Percentiles rank a stretch among this genome's conserved stretches.
Evolutionary conservation across 2,888 invertebrate genomes (phyloP).

Genomic region (Meandrusa payeni): DNA sequence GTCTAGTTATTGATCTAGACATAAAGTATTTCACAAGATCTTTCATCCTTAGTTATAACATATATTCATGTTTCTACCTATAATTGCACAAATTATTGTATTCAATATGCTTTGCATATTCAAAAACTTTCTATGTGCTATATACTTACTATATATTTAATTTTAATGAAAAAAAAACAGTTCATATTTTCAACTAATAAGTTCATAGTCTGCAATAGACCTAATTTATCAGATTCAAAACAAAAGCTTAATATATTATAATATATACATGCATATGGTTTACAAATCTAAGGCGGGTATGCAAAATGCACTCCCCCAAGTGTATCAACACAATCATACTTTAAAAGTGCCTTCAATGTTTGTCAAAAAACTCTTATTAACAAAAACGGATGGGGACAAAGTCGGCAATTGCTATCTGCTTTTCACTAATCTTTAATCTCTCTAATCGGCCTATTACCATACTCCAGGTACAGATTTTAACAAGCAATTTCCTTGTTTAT

Average conservation of each 20-base stretch:
- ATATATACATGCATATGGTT: constrained; percentile 7
- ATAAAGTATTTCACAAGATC: no score
- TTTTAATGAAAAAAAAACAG: constrained; percentile 1
- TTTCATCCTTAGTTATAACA: no score
- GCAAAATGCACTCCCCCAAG: constrained; percentile 13
- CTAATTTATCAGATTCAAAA: background rate
- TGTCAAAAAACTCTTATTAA: no score
- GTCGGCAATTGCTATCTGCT: no score
- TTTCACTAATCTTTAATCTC: no score
- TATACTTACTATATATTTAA: constrained; percentile 13
- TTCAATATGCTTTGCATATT: constrained; percentile 32
- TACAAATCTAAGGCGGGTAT: constrained; percentile 9
- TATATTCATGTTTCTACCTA: constrained; percentile 3
- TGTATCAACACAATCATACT: constrained; percentile 12
- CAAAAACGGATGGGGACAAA: no score
- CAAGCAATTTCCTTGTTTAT: no score
- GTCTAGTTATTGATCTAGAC: no score
- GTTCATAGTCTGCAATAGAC: background rate
- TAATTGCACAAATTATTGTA: constrained; percentile 16
- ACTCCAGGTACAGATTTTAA: no score
- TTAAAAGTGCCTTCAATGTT: no score
- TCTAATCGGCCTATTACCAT: no score
- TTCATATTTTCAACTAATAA: constrained; percentile 6
- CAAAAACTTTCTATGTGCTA: constrained; percentile 11
- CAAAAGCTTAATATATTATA: background rate